Base-by-base conservation (phyloP, 2,797 vertebrate species). In the Esox masquinongy region DNA sequence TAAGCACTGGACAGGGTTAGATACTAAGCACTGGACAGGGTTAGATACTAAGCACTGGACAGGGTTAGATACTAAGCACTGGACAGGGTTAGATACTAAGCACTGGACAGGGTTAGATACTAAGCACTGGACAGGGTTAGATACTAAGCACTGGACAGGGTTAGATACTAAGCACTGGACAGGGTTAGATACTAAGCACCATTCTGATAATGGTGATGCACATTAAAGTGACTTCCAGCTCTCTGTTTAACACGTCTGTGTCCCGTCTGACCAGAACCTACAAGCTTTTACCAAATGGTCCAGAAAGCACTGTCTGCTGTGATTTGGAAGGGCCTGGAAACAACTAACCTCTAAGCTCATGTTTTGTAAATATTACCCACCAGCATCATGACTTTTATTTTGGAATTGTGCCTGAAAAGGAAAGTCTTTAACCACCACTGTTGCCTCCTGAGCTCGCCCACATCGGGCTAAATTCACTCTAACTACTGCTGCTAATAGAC, bases 201-300 rank as follows among this genome's bases (percentile, higher is more conserved):
- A 43, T 43, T 43, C 39, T 43, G 5, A 1, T 43, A 6, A 43
- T 43, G 39, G 5, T 43, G 39, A 6, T 43, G 39, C 39, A 43
- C 39, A 6, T 43, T 43, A 6, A 43, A 43, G 39, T 43, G 2
- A 43, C 29, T 31, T 31, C 29, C 29, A 1, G 29, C 39, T 43
- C 39, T 43, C 39, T 43, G 39, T 43, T 6, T 43, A 43, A 43
- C 5, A 43, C 9, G 53, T 90, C 85, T 1, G 22, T 94, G 80
- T 89, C 93, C 64, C 95, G 96, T 0, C 93, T 95, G 51, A 19
- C 68, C 2, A 53, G 77, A 0, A 11, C 59, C 59, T 43, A 43
- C 39, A 14, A 22, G 59, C 2, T 29, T 11, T 63, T 29, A 63
- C 51, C 17, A 7, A n/a, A 4, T 5, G 59, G n/a, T n/a, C 59